phyloP scores from a whole-genome alignment of 2,797 vertebrate genomes.

The Parauchenoglanis punctatus region DNA sequence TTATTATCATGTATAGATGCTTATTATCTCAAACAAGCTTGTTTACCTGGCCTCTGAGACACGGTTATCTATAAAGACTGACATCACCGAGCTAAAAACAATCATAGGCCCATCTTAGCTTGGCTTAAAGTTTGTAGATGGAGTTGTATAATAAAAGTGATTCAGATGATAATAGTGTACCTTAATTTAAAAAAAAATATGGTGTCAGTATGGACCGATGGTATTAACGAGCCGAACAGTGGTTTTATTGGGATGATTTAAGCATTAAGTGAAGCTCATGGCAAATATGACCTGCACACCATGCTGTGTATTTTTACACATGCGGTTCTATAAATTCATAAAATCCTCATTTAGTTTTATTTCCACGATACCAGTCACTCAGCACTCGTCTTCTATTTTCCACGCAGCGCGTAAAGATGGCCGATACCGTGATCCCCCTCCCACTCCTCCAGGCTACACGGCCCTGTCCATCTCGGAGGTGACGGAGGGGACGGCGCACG shows the following conservation, averaged over 20 bases:
- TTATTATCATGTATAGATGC: not conserved
- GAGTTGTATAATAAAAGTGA: not conserved
- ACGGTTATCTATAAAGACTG: not conserved
- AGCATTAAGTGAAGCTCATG: not conserved
- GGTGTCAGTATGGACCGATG: not conserved
- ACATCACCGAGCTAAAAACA: not conserved
- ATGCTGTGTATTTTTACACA: not conserved
- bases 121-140: not conserved
- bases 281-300: not conserved
- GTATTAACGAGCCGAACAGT: not conserved
- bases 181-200: not conserved
- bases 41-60: not conserved
- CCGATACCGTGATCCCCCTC: slow-evolving; percentile 92
- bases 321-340: not conserved
- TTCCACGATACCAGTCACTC: not conserved
- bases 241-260: not conserved
- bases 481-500: slow-evolving; percentile 80
- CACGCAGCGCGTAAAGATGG: slow-evolving; percentile 88
- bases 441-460: slow-evolving; percentile 94
- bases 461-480: slow-evolving; percentile 93
- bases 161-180: not conserved
- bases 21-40: not conserved
- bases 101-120: too few relatives aligned
- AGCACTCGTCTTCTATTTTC: not conserved
- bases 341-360: not conserved